Percentiles rank a stretch among this genome's conserved stretches.
These are phyloP conservation scores for Branchellion lobata DNA, from an alignment of 2,888 invertebrate genomes.

Conservation along the genomic window DNA sequence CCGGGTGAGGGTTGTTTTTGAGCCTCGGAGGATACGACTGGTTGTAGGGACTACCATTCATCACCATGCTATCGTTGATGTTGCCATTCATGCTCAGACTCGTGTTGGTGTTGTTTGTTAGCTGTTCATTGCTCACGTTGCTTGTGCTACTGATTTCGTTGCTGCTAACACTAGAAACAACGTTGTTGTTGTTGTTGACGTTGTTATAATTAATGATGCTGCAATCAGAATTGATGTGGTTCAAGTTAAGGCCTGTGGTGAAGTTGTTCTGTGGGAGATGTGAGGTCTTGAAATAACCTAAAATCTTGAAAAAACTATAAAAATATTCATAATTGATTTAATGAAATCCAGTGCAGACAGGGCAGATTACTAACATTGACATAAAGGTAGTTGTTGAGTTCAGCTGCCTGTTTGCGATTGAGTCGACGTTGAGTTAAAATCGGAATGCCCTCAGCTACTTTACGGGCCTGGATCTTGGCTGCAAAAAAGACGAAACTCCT, in stretches of 20 bases:
- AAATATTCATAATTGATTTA: too few species aligned
- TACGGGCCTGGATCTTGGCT: conserved; percentile 59
- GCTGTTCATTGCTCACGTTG: too few species aligned
- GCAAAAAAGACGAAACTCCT: conserved; percentile 41
- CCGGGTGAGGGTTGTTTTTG: not conserved
- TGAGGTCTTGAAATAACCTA: too few species aligned
- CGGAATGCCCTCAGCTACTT: conserved; percentile 57
- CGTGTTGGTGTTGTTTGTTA: not conserved
- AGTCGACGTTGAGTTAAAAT: conserved; percentile 12
- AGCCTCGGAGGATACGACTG: not conserved
- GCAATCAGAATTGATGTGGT: not conserved
- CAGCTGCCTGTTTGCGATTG: conserved; percentile 59
- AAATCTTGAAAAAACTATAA: too few species aligned
- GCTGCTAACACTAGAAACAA: not conserved
- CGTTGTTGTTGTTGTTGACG: not conserved
- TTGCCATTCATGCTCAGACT: not conserved
- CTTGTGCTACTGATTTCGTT: not conserved
- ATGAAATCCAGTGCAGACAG: too few species aligned
- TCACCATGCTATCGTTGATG: conserved; percentile 9
- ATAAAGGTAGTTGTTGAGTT: conserved; percentile 59
- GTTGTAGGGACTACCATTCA: not conserved
- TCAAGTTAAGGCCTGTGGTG: not conserved
- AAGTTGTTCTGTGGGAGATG: too few species aligned
- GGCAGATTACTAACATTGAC: not conserved
- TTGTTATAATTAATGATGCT: conserved; percentile 13